Evolutionary conservation across 2,113 vertebrate species (phyloP).

Genomic region (Entomyzon cyanotis): DNA sequence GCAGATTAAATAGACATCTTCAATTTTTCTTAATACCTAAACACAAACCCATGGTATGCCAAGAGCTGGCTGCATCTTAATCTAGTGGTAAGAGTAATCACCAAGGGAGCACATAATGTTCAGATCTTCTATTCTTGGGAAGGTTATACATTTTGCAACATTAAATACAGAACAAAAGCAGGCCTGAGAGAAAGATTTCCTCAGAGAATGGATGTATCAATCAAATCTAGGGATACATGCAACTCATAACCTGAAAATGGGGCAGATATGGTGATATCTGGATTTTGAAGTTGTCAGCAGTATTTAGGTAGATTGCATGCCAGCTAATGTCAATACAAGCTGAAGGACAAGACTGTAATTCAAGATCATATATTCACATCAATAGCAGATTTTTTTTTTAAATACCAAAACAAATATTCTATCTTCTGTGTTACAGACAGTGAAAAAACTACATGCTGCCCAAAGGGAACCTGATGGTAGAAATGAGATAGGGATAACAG

Average conservation of each 20-base stretch:
- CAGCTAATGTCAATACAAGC: background rate
- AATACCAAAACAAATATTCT: background rate
- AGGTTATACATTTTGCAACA: background rate
- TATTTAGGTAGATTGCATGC: background rate
- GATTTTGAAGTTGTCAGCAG: background rate
- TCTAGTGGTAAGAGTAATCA: background rate
- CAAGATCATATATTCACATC: background rate
- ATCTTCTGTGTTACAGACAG: background rate
- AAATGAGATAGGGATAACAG: constrained; percentile 6
- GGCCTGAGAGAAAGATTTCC: background rate
- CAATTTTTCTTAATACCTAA: background rate
- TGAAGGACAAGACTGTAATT: background rate
- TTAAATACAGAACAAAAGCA: background rate
- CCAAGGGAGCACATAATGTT: background rate
- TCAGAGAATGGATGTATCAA: background rate
- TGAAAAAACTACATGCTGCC: background rate
- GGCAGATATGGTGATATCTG: background rate
- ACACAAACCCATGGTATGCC: background rate
- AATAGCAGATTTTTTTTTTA: background rate
- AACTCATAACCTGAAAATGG: background rate
- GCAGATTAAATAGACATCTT: background rate
- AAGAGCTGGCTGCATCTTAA: background rate
- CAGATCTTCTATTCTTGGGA: background rate
- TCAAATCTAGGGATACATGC: background rate
- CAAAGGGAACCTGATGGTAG: background rate